Evolutionary conservation across 2,888 invertebrate species (phyloP).

Genomic region (Synanthedon tipuliformis): DNA sequence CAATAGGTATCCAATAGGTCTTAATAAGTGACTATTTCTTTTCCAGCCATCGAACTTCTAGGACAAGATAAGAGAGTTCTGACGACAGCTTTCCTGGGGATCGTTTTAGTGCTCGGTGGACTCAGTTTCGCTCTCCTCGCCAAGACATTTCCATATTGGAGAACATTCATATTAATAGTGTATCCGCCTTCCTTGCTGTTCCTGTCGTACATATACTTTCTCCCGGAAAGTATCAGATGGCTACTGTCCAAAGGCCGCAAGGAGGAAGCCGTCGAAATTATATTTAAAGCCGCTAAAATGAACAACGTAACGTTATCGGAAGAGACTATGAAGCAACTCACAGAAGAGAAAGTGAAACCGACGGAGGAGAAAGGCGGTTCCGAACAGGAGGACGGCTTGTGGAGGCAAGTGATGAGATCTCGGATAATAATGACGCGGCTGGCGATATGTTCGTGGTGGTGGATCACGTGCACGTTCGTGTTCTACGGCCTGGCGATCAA

Average conservation of each 20-base stretch:
- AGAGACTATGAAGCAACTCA: constrained; percentile 49
- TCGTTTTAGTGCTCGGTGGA: constrained; percentile 76
- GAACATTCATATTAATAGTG: constrained; percentile 73
- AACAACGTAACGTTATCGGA: constrained; percentile 67
- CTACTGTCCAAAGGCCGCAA: constrained; percentile 76
- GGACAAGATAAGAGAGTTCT: constrained; percentile 56
- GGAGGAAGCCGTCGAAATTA: constrained; percentile 74
- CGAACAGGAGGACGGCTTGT: constrained; percentile 28
- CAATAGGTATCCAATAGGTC: background rate
- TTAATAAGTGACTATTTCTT: constrained; percentile 8
- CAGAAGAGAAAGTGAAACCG: constrained; percentile 40
- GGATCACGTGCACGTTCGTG: constrained; percentile 83
- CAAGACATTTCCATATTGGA: constrained; percentile 78
- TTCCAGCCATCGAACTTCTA: constrained; percentile 51
- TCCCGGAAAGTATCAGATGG: constrained; percentile 86
- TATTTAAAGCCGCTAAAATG: constrained; percentile 73
- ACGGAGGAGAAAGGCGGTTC: constrained; percentile 22
- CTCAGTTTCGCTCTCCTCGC: constrained; percentile 76
- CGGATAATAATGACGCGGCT: constrained; percentile 52
- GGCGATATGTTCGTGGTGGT: constrained; percentile 71
- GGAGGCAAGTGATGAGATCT: constrained; percentile 44
- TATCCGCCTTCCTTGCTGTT: constrained; percentile 79
- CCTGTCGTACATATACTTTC: constrained; percentile 74
- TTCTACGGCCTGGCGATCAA: constrained; percentile 85
- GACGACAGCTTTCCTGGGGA: constrained; percentile 53